Percentiles rank a stretch among this genome's conserved stretches.
These are phyloP conservation scores for Leucoraja ocellata DNA, from an alignment of 2,797 vertebrate species.

Conservation along the genomic window DNA sequence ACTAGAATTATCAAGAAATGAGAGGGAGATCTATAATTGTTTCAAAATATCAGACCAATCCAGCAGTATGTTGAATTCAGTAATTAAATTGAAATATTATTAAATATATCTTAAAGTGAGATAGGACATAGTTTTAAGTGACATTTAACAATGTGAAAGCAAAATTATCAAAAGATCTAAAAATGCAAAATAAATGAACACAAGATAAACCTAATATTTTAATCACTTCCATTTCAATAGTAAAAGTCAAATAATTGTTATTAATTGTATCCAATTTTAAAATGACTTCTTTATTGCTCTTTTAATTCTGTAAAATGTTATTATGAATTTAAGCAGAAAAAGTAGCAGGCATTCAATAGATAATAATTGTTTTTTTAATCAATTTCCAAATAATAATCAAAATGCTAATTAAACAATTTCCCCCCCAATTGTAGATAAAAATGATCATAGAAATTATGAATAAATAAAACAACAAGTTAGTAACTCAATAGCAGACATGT, in stretches of 20 bases:
- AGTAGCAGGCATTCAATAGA: neutral
- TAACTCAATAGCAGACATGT: neutral
- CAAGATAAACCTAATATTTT: neutral
- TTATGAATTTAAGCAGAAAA: neutral
- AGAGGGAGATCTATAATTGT: neutral
- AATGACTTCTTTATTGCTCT: neutral
- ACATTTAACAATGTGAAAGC: neutral
- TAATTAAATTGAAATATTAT: neutral
- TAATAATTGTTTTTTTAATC: neutral
- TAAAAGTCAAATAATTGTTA: neutral
- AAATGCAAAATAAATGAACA: neutral
- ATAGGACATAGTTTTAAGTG: neutral
- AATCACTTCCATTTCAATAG: neutral
- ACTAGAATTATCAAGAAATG: neutral
- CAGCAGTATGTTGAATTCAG: neutral
- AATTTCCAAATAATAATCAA: neutral
- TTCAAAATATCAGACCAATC: neutral
- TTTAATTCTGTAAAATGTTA: neutral
- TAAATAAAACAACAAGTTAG: neutral
- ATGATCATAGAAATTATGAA: neutral
- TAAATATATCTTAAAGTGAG: neutral
- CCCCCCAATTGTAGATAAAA: neutral
- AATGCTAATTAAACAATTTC: neutral
- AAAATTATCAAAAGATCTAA: neutral
- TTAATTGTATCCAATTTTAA: neutral